phyloP scores from a whole-genome alignment of 2,113 vertebrate genomes.

The Dicerorhinus sumatrensis region DNA sequence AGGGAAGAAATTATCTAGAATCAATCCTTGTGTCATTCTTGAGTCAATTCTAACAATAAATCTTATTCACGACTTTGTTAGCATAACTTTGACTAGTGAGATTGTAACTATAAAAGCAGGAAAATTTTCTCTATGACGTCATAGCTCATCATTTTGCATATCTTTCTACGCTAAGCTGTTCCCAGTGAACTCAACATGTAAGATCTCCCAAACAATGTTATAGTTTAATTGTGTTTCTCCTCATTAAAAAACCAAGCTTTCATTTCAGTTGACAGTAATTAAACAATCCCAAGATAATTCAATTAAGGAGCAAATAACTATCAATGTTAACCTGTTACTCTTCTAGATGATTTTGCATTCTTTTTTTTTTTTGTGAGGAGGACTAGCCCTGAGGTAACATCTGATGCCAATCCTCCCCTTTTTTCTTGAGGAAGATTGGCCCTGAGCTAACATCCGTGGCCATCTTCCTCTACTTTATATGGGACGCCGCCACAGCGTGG shows the following conservation, averaged over 20 bases:
- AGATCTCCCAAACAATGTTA: neutral
- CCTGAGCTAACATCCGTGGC: no score
- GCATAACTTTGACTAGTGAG: neutral
- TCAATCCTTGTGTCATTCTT: neutral
- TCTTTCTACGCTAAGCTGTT: neutral
- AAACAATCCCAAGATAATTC: neutral
- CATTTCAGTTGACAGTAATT: neutral
- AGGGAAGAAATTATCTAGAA: neutral
- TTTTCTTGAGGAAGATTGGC: no score
- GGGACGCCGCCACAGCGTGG: no score
- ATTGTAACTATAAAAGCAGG: neutral
- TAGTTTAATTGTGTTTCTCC: neutral
- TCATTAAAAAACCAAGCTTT: neutral
- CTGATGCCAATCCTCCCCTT: no score
- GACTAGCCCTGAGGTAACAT: no score
- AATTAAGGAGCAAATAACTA: neutral
- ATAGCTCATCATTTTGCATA: neutral
- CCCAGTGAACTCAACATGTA: neutral
- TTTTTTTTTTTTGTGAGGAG: no score
- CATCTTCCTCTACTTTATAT: no score
- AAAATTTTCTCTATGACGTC: neutral
- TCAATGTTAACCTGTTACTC: neutral
- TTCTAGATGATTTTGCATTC: neutral
- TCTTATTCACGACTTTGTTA: neutral
- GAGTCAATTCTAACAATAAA: neutral